Percentiles rank a stretch among this genome's conserved stretches.
Conservation (phyloP, 2,797 vertebrate species). For the Luscinia megarhynchos region DNA sequence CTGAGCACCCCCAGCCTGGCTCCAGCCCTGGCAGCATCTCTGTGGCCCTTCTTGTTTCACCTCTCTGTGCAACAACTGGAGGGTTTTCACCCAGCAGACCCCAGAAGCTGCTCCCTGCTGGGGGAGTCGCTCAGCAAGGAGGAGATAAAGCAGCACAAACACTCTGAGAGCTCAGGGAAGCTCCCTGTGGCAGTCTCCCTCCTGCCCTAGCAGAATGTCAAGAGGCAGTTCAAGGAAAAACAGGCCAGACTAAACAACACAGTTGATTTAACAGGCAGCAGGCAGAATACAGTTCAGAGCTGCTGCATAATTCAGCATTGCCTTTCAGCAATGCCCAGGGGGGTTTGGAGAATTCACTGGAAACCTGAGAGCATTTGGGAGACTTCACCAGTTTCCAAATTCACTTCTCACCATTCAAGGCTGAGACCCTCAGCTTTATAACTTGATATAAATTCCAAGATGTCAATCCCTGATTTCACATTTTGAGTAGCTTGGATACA, state of each 20-base stretch:
- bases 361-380: not conserved
- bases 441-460: not conserved
- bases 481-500: not conserved
- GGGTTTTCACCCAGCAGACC: not conserved
- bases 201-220: not conserved
- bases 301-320: not conserved
- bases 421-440: not conserved
- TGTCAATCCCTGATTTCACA: rapidly evolving
- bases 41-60: not conserved
- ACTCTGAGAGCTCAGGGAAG: not conserved
- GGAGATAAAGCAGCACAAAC: not conserved
- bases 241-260: not conserved
- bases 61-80: rapidly evolving
- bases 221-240: not conserved
- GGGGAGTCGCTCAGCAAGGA: not conserved
- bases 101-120: not conserved
- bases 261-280: not conserved
- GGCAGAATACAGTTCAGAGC: not conserved
- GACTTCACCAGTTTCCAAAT: not conserved
- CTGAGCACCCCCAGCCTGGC: not conserved
- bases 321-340: not conserved
- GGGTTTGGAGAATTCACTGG: not conserved
- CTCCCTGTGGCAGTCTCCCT: not conserved
- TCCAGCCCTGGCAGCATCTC: not conserved
- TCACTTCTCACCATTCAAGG: not conserved